Base-by-base conservation (phyloP, 1,140 invertebrate species). In the Drosophila arawakana region DNA sequence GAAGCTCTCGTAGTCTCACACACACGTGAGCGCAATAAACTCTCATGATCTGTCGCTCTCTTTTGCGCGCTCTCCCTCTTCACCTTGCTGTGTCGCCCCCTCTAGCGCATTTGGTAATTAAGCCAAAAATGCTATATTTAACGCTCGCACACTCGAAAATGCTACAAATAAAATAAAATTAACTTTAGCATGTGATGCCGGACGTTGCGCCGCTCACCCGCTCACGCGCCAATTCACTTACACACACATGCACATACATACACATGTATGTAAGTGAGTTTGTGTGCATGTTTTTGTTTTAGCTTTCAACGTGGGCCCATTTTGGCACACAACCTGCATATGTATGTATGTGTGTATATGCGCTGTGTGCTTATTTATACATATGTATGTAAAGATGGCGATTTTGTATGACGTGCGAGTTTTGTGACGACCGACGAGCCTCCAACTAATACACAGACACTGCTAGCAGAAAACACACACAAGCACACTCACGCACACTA, bases 361-460 rank as follows among this genome's bases (percentile, higher is more conserved):
- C 39, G 11, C 57, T 15, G n/a, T 30, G 13, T 44, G 43, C 21
- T 7, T 35, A 68, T 41, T 44, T 54, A 39, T 50, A 30, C 25
- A 13, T 41, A 52, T 60, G n/a, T 55, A 47, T 60, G 59, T 63
- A 69, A 52, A 43, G 43, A 55, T 71, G 70, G 54, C 62, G 39
- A 65, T 34, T 30, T 58, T 21, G 68, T 68, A 54, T 84, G 80
- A 73, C 69, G 79, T 73, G 78, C 65, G 44, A 73, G 83, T 71
- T 88, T 79, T 85, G 68, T 68, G 81, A 62, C 73, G 79, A 85
- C 78, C 71, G 81, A 86, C 82, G 82, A 82, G 82, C 82, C 82
- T 86, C 82, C 82, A 77, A 88, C 79, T 59, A 69, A 68, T 18
- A 72, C 58, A 73, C 34, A 44, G 8, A 73, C 37, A 39, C 34